Evolutionary conservation across 2,113 vertebrate genomes (phyloP).

Genomic region (Copsychus sechellarum): DNA sequence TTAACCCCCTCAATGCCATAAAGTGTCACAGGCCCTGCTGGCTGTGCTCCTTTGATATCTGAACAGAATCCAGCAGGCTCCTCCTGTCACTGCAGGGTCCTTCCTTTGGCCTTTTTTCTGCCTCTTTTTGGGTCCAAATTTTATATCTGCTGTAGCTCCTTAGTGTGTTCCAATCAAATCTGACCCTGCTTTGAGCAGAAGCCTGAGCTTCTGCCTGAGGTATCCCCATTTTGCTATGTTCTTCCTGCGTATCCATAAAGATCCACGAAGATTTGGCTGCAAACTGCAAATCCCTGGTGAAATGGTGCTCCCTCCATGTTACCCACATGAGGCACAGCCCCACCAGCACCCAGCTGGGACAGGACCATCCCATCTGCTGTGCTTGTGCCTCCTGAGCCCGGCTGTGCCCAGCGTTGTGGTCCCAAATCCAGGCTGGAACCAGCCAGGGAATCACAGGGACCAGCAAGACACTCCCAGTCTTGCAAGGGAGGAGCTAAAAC

Average conservation of each 20-base stretch:
- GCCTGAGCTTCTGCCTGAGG: neutral
- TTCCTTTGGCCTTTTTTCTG: neutral
- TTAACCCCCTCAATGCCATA: neutral
- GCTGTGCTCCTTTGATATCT: neutral
- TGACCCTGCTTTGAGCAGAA: neutral
- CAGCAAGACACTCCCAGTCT: neutral
- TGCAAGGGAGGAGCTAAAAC: neutral
- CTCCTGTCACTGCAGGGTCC: neutral
- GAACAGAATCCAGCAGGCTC: neutral
- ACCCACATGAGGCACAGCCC: neutral
- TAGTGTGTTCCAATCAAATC: neutral
- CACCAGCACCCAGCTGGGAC: neutral
- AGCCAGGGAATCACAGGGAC: fast-evolving
- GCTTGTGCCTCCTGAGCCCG: neutral
- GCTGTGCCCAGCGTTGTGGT: fast-evolving
- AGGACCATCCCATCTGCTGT: neutral
- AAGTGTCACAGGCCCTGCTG: fast-evolving
- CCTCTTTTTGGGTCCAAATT: neutral
- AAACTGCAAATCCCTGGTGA: neutral
- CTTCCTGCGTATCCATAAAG: neutral
- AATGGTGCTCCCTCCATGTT: neutral
- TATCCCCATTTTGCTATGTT: neutral
- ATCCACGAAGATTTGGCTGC: neutral
- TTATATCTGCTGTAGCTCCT: neutral
- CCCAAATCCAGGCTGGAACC: neutral